These are phyloP conservation scores for Malaclemys terrapin DNA, from an alignment of 2,113 vertebrate genomes.

Conservation along the genomic window DNA sequence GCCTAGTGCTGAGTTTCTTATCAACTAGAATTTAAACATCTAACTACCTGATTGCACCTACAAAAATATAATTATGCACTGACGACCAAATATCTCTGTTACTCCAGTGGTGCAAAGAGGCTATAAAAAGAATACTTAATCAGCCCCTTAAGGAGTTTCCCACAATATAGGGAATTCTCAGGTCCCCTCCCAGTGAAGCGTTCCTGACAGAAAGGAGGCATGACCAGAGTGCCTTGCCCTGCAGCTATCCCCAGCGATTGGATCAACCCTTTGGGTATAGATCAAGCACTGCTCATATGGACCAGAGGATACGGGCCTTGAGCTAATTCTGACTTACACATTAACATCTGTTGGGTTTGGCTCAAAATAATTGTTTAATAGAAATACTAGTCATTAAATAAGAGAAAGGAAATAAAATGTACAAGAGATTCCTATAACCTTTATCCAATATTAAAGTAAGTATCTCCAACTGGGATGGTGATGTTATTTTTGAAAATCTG, in stretches of 20 bases:
- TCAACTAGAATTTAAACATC: not conserved
- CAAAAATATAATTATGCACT: not conserved
- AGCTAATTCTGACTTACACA: not conserved
- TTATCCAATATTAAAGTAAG: not conserved
- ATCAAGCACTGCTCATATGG: not conserved
- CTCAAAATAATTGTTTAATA: not conserved
- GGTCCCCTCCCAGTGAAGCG: not conserved
- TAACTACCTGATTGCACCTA: not conserved
- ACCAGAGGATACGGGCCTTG: not conserved
- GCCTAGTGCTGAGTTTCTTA: not conserved
- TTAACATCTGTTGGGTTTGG: not conserved
- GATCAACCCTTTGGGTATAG: not conserved
- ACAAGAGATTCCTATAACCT: not conserved
- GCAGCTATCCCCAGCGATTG: not conserved
- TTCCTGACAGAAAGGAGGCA: not conserved
- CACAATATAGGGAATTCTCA: not conserved
- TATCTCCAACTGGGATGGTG: not conserved
- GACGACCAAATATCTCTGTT: not conserved
- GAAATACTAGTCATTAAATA: not conserved
- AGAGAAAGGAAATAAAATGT: not conserved
- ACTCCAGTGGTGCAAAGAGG: not conserved
- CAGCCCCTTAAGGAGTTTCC: not conserved
- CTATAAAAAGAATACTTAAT: not conserved
- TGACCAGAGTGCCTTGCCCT: not conserved
- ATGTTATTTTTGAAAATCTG: not conserved